Evolutionary conservation across 2,888 invertebrate genomes (phyloP).

Genomic region (Homarus gammarus): DNA sequence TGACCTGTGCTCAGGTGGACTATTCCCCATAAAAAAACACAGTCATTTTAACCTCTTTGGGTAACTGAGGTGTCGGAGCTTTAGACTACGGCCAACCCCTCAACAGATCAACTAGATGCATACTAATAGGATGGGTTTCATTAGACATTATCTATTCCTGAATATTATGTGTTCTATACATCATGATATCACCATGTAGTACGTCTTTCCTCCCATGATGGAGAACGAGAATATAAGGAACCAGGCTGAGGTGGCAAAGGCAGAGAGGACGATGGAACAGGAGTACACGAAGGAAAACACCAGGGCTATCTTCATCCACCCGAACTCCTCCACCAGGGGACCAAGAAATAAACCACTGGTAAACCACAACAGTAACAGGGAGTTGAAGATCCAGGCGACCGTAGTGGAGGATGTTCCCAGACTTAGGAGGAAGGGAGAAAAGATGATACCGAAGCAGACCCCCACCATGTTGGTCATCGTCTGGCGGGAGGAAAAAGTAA

Average conservation of each 20-base stretch:
- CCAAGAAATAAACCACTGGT: constrained; percentile 13
- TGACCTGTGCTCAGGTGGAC: no score
- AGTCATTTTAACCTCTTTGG: no score
- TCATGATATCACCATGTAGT: no score
- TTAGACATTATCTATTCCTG: no score
- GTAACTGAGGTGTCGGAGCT: no score
- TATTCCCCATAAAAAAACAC: no score
- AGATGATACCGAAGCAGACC: neutral
- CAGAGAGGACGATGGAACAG: constrained; percentile 24
- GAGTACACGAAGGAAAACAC: neutral
- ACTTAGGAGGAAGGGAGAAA: neutral
- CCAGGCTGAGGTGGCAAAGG: constrained; percentile 14
- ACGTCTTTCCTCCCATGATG: constrained; percentile 37
- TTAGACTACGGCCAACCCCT: no score
- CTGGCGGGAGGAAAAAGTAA: neutral
- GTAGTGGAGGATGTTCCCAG: constrained; percentile 30
- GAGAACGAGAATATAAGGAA: constrained; percentile 49
- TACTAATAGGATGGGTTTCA: no score
- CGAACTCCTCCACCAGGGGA: constrained; percentile 50
- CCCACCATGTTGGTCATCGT: neutral
- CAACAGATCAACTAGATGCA: no score
- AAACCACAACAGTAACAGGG: constrained; percentile 14
- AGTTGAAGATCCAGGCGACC: constrained; percentile 29
- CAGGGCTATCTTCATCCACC: constrained; percentile 55
- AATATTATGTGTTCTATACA: no score